A percentile compares a stretch with the other conserved stretches of the same genome.
Evolutionary conservation across 2,888 invertebrate genomes (phyloP).

Genomic region (Griposia aprilina): DNA sequence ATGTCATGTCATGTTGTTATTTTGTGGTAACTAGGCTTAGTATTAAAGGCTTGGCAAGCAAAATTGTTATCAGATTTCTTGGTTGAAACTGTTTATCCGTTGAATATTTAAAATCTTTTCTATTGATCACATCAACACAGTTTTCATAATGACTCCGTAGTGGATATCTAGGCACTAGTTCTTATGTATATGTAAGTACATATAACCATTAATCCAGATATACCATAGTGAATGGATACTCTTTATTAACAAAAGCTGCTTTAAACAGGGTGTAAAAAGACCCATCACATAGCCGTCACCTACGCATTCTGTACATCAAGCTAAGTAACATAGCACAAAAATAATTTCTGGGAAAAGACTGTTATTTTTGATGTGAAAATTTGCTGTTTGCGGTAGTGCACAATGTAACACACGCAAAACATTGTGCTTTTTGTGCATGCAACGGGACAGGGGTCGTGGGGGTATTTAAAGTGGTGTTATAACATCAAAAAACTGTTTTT

Average conservation of each 20-base stretch:
- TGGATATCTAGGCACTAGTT: not conserved
- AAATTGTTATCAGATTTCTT: no score
- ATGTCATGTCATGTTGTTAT: not conserved
- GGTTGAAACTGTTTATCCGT: not conserved
- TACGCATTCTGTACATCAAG: no score
- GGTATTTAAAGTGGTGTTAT: no score
- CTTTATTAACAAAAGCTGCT: not conserved
- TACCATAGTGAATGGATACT: not conserved
- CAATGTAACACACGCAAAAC: no score
- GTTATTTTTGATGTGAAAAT: no score
- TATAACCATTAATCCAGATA: not conserved
- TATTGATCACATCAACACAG: not conserved
- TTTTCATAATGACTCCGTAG: not conserved
- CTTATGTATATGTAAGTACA: not conserved
- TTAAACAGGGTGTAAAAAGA: not conserved
- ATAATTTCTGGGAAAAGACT: no score
- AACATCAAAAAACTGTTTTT: no score
- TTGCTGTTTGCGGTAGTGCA: no score
- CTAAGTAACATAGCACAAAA: no score
- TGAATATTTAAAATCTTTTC: conserved; percentile 4
- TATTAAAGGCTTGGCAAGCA: not conserved
- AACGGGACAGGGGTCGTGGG: no score
- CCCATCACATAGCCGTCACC: no score
- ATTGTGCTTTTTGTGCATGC: no score
- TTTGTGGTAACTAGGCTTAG: not conserved